A percentile compares a stretch with the other conserved stretches of the same genome.
Conservation (phyloP, 1,140 invertebrate genomes). For the Sminthurinus signatus region DNA sequence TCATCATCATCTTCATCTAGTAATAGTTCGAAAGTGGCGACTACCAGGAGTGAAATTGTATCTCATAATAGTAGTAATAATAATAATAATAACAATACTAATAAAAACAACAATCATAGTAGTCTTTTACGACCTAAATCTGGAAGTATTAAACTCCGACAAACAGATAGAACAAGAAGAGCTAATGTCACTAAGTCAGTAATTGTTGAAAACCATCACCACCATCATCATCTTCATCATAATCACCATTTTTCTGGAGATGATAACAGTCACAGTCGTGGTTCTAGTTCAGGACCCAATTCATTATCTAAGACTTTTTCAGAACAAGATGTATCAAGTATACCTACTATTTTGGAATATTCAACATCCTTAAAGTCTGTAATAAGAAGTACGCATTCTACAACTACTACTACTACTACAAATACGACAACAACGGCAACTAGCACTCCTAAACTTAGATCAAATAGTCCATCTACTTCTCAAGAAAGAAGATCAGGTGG, state of each 20-base stretch:
- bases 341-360: neutral
- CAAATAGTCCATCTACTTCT: conserved; percentile 8
- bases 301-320: conserved; percentile 35
- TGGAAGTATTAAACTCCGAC: neutral
- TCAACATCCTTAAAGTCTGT: conserved; percentile 9
- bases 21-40: neutral
- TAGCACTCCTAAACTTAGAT: too few relatives aligned
- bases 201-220: conserved; percentile 22
- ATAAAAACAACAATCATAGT: too few relatives aligned
- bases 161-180: conserved; percentile 13
- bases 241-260: neutral
- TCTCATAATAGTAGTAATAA: too few relatives aligned
- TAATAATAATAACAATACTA: too few relatives aligned
- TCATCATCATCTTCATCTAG: neutral
- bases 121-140: conserved; percentile 1
- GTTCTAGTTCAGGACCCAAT: conserved; percentile 11
- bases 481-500: conserved; percentile 11
- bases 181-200: conserved; percentile 28
- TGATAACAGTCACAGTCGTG: too few relatives aligned
- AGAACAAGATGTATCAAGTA: conserved; percentile 36
- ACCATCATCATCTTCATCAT: too few relatives aligned
- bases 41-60: conserved; percentile 4
- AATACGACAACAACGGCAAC: too few relatives aligned
- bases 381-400: too few relatives aligned
- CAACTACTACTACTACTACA: too few relatives aligned